Evolutionary conservation across 2,113 vertebrate species (phyloP), one percentile per base, ranked within the genome.

Genomic region (Dromaius novaehollandiae): DNA sequence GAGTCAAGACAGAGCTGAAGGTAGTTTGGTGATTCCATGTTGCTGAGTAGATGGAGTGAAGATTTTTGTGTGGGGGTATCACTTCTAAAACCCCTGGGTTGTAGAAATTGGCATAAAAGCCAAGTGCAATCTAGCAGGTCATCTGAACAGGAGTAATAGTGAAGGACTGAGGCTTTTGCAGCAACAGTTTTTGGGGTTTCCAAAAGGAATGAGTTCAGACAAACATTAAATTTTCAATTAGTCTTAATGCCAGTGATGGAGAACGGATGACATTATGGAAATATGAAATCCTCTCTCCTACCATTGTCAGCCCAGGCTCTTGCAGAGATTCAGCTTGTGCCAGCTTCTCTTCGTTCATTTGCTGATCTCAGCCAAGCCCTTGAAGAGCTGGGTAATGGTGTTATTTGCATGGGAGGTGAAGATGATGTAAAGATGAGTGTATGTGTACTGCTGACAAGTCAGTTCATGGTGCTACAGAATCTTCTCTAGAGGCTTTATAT

Each of bases 351-450:
- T 90, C 42, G 63, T 89, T 94, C 75, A 92, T 94, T 94, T 96
- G 85, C 76, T 94, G 95, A 74, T 90, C 75, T 82, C 71, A 93
- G 93, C 78, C 85, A 90, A 96, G 88, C 64, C 82, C 95, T 94
- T 88, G 89, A 89, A 88, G 88, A 86, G 64, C 87, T 94, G 82
- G 84, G 79, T 78, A 51, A 83, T 86, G 79, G 79, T 96, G 76
- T 91, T 90, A 86, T 96, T 96, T 96, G 93, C 90, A 86, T 86
- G 92, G 85, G 90, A 96, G 95, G 95, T 94, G 92, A 96, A 95
- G 91, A 93, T 93, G 95, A 93, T 84, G 92, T 63, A 42, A 88
- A 81, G 93, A 94, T 94, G 90, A 82, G 95, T 95, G 96, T 77
- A 34, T 92, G 86, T 88, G 92, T 86, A 70, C 76, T 96, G 96